Conservation (phyloP, 1,140 invertebrate species). For the Colletes gigas region DNA sequence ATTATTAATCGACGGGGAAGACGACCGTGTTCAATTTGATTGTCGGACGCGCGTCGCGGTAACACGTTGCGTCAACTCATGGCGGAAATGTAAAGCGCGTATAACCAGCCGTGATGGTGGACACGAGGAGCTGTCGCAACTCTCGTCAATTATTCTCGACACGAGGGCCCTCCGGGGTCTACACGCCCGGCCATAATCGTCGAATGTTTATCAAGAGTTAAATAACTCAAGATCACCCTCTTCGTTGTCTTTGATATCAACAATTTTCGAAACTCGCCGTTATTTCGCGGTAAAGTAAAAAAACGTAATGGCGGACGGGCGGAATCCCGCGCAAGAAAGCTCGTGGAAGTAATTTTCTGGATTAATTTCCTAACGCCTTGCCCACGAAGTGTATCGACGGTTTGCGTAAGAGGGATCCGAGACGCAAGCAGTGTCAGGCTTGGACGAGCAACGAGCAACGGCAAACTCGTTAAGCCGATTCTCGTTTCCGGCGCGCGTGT, state of each 20-base stretch:
- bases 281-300: too few species aligned
- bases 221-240: not conserved
- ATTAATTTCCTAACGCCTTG: slow-evolving; percentile 32
- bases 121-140: not conserved
- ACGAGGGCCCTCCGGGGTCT: too few species aligned
- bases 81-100: slow-evolving; percentile 23
- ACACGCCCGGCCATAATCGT: not conserved
- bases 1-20: not conserved
- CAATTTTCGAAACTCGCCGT: too few species aligned
- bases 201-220: not conserved
- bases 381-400: slow-evolving; percentile 12
- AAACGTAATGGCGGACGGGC: too few species aligned
- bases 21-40: not conserved
- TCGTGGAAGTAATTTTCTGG: slow-evolving; percentile 6
- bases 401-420: slow-evolving; percentile 37
- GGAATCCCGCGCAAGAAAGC: not conserved
- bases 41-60: not conserved
- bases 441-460: slow-evolving; percentile 38
- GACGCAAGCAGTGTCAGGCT: slow-evolving; percentile 28
- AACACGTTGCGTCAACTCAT: not conserved
- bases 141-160: not conserved
- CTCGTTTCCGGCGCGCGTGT: slow-evolving; percentile 39
- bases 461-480: slow-evolving; percentile 46
- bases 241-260: not conserved
- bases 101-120: not conserved